Conservation (phyloP, 1,140 invertebrate genomes). For the Bombus ignitus region DNA sequence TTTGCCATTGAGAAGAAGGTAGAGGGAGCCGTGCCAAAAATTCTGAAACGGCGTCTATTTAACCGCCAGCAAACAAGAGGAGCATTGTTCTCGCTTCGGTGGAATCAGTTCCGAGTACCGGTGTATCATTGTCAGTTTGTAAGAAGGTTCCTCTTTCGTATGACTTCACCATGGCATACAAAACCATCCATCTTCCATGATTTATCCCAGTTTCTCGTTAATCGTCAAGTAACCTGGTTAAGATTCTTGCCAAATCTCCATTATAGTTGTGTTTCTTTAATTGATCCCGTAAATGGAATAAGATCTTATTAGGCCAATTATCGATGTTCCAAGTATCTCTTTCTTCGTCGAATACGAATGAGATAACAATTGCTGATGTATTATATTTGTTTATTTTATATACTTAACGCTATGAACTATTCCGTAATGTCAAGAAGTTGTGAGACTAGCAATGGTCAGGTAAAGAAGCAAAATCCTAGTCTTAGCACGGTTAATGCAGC, state of each 20-base stretch:
- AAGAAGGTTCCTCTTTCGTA: not conserved
- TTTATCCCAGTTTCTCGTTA: slow-evolving; percentile 1
- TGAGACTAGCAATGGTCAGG: no score
- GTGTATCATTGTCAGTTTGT: slow-evolving; percentile 18
- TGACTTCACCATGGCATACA: not conserved
- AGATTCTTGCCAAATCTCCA: not conserved
- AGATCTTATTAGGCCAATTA: not conserved
- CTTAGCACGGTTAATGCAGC: no score
- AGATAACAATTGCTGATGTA: no score
- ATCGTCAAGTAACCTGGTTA: not conserved
- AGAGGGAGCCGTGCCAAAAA: slow-evolving; percentile 20
- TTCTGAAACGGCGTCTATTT: slow-evolving; percentile 3
- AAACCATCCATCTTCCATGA: not conserved
- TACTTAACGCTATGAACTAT: no score
- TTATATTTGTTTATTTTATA: no score
- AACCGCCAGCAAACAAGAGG: slow-evolving; percentile 1
- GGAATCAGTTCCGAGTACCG: slow-evolving; percentile 18
- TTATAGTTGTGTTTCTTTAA: not conserved
- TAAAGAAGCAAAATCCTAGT: no score
- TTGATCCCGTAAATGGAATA: not conserved
- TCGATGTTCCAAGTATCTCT: not conserved
- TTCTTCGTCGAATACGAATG: no score
- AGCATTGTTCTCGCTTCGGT: slow-evolving; percentile 20
- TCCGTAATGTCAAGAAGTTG: no score
- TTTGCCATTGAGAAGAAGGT: slow-evolving; percentile 28